Base-by-base conservation (phyloP, 2,888 invertebrate species). In the Amiota minor region DNA sequence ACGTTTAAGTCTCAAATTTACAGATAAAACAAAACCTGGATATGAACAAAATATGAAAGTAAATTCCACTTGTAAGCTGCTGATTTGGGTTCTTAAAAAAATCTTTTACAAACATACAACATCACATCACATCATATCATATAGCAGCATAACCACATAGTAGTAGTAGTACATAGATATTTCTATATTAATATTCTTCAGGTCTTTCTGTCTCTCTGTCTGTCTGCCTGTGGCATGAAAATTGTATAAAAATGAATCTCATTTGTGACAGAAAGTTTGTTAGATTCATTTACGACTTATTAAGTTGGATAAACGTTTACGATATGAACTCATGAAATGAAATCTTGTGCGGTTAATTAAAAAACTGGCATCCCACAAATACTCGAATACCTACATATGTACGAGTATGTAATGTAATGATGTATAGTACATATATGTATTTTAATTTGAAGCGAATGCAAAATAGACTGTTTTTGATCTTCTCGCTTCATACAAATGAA, bases 251-350 rank as follows among this genome's bases (percentile, higher is more conserved):
- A 62, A 59, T 59, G 47, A 50, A 50, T 50, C 47, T 68, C 67
- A 23, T 53, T 68, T 68, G 18, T 49, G 53, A 62, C 50, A 53
- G 77, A 83, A 84, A 84, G 80, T 81, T 81, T 81, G 84, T 79
- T 84, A 78, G 86, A 85, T 53, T 74, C 72, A 80, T 87, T 85
- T 87, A 87, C 83, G 85, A 86, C 86, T 85, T 85, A 84, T 86
- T 85, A 87, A 87, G 83, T 81, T 81, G 86, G 87, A 81, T 86
- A 85, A 87, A 85, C 86, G 86, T 87, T 86, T 85, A 84, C 78
- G 85, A 80, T 85, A 80, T 81, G 86, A 86, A 85, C 80, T 81
- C 83, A 81, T 85, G 23, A 20, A 50, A 68, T 59, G 80, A 81
- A 81, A 82, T 84, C 85, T 85, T 83, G 82, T 82, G 84, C 78